These are phyloP conservation scores for Agrotis segetum DNA, from an alignment of 2,888 invertebrate genomes.

Conservation along the genomic window DNA sequence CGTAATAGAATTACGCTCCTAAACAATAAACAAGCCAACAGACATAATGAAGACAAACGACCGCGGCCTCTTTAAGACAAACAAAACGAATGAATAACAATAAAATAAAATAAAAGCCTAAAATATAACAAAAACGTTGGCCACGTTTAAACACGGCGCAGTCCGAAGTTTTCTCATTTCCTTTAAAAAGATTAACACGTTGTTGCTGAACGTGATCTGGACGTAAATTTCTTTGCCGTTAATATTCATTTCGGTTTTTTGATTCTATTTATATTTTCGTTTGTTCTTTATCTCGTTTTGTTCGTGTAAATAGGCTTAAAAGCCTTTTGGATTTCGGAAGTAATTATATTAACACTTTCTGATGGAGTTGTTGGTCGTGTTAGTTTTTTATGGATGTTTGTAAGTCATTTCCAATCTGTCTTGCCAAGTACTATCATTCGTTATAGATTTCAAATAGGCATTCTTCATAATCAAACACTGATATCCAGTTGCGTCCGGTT, in stretches of 20 bases:
- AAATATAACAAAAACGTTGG: constrained; percentile 66
- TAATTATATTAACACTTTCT: not conserved
- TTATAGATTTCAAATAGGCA: too few species aligned
- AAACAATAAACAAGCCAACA: constrained; percentile 6
- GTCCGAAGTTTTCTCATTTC: constrained; percentile 83
- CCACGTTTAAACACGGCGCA: constrained; percentile 68
- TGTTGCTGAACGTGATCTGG: constrained; percentile 76
- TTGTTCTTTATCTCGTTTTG: constrained; percentile 7
- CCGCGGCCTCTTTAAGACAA: constrained; percentile 18
- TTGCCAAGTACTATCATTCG: too few species aligned
- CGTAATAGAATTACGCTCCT: not conserved
- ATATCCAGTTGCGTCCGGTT: not conserved
- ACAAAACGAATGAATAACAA: constrained; percentile 39
- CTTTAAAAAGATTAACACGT: constrained; percentile 85
- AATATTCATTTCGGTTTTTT: constrained; percentile 70
- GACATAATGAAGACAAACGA: constrained; percentile 43
- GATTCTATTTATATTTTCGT: constrained; percentile 31
- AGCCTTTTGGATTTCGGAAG: not conserved
- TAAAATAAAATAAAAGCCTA: constrained; percentile 48
- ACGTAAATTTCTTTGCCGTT: constrained; percentile 73
- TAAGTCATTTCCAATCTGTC: not conserved
- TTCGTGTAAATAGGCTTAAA: constrained; percentile 11
- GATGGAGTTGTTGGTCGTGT: too few species aligned
- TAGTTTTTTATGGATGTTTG: not conserved
- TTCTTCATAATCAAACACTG: too few species aligned